Evolutionary conservation across 1,140 invertebrate species (phyloP).

Genomic region (Pseudomyrmex cubaensis): DNA sequence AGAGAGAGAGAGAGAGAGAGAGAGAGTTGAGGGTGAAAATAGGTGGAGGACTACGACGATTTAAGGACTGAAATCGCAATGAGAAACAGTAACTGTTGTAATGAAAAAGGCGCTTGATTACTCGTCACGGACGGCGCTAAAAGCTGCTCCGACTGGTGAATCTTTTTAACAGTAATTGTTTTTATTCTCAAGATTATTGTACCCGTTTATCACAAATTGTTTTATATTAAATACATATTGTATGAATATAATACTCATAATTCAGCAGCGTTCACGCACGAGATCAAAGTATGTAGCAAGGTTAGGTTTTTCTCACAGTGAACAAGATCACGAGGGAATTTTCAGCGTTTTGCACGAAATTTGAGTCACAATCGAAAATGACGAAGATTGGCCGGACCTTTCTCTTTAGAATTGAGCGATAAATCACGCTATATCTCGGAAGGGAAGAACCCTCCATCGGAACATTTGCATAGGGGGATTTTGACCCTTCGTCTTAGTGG

Average conservation of each 20-base stretch:
- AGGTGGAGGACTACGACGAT: constrained; percentile 43
- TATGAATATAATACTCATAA: too few species aligned
- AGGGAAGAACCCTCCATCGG: constrained; percentile 45
- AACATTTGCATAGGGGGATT: constrained; percentile 78
- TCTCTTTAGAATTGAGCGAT: constrained; percentile 60
- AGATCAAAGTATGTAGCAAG: not conserved
- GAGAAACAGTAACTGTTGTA: constrained; percentile 53
- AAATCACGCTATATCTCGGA: constrained; percentile 63
- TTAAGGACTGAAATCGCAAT: constrained; percentile 61
- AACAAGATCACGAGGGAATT: constrained; percentile 21
- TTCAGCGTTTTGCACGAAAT: constrained; percentile 36
- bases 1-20: not conserved
- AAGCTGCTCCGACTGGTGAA: constrained; percentile 43
- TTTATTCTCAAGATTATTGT: constrained; percentile 5
- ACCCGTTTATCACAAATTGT: too few species aligned
- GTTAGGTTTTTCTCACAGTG: not conserved
- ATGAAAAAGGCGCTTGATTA: constrained; percentile 66
- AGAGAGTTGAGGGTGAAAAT: not conserved
- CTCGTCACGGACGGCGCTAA: constrained; percentile 34
- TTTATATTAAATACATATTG: not conserved
- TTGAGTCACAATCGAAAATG: constrained; percentile 28
- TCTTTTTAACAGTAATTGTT: constrained; percentile 49
- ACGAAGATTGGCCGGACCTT: constrained; percentile 25
- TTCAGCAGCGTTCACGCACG: not conserved
- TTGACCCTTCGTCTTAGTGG: constrained; percentile 62